These are phyloP conservation scores for Poecilia picta DNA, from an alignment of 2,797 vertebrate species.

Conservation along the genomic window DNA sequence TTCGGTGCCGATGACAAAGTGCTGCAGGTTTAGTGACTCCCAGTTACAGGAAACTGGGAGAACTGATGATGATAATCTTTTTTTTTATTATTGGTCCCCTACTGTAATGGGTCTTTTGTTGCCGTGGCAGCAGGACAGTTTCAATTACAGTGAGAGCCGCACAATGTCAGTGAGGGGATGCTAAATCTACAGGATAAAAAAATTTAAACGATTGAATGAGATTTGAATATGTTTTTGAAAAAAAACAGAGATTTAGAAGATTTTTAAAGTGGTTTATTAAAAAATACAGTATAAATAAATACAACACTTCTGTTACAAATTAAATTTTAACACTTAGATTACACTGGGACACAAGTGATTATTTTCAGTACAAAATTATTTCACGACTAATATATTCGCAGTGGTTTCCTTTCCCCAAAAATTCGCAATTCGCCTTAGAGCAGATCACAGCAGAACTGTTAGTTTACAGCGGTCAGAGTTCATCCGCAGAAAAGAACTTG, in stretches of 20 bases:
- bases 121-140: constrained; percentile 12
- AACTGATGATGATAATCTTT: constrained; percentile 39
- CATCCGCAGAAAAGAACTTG: constrained; percentile 21
- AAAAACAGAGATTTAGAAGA: background rate
- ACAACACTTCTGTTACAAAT: constrained; percentile 55
- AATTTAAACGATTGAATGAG: background rate
- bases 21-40: constrained; percentile 12
- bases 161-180: constrained; percentile 11
- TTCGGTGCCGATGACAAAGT: background rate
- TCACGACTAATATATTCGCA: constrained; percentile 35
- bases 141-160: constrained; percentile 31
- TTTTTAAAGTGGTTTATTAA: constrained; percentile 68
- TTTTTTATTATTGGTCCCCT: constrained; percentile 27
- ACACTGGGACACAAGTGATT: constrained; percentile 49
- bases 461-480: constrained; percentile 35
- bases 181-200: background rate
- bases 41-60: constrained; percentile 45
- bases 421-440: background rate
- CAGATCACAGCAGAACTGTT: constrained; percentile 25
- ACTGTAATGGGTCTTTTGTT: constrained; percentile 25
- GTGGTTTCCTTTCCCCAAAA: constrained; percentile 28
- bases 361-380: constrained; percentile 51
- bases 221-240: background rate
- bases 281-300: constrained; percentile 77
- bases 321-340: constrained; percentile 43